Percentiles rank a stretch among this genome's conserved stretches.
phyloP scores from a whole-genome alignment of 1,140 invertebrate genomes.

The Parasteatoda tepidariorum region DNA sequence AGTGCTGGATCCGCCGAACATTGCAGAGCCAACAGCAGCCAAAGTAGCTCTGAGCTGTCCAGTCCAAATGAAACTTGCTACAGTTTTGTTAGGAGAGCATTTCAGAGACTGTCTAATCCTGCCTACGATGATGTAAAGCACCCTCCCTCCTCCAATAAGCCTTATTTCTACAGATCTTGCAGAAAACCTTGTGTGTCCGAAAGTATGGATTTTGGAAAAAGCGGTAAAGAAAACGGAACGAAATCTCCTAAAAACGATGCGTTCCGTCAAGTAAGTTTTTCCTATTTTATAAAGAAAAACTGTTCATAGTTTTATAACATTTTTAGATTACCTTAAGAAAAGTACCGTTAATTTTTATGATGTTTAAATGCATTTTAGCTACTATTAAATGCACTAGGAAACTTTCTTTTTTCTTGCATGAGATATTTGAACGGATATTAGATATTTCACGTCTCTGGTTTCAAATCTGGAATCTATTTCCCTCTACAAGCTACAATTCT shows the following conservation, averaged over 20 bases:
- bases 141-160: neutral
- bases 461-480: no score
- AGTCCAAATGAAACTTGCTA: constrained; percentile 94
- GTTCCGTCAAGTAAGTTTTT: constrained; percentile 6
- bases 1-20: neutral
- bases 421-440: no score
- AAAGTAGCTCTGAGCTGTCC: constrained; percentile 79
- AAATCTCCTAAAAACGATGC: constrained; percentile 10
- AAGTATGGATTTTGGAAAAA: constrained; percentile 59
- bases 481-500: no score
- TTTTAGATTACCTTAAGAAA: no score
- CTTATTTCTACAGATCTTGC: constrained; percentile 61
- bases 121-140: neutral
- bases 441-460: no score
- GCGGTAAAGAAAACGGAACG: neutral
- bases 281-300: no score
- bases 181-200: constrained; percentile 58
- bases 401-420: no score
- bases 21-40: constrained; percentile 27
- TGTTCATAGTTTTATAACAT: no score
- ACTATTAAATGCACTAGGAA: no score
- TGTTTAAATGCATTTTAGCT: no score
- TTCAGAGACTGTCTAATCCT: constrained; percentile 74
- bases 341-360: no score
- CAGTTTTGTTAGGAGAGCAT: constrained; percentile 88